Evolutionary conservation across 2,888 invertebrate species (phyloP).

Genomic region (Trichacis sp.): DNA sequence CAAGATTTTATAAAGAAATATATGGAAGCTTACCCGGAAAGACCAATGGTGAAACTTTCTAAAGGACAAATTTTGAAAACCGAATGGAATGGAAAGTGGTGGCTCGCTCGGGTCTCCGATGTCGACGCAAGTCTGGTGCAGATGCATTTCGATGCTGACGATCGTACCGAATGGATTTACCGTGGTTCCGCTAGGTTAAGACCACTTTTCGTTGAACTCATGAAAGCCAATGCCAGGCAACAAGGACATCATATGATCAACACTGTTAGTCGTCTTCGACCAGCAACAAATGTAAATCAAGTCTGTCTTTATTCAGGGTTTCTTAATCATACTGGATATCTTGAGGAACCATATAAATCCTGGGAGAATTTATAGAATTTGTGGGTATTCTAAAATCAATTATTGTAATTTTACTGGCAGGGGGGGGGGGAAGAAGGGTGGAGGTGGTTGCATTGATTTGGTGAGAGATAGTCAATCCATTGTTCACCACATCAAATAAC

Average conservation of each 20-base stretch:
- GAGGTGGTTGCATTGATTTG: too few relatives aligned
- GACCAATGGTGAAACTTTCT: slow-evolving; percentile 90
- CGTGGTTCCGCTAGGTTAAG: slow-evolving; percentile 89
- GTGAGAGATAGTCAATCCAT: too few relatives aligned
- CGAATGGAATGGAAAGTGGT: slow-evolving; percentile 90
- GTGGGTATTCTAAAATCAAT: too few relatives aligned
- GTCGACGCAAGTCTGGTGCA: slow-evolving; percentile 91
- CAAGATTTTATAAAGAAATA: slow-evolving; percentile 88
- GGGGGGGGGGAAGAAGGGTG: too few relatives aligned
- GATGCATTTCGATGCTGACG: slow-evolving; percentile 83
- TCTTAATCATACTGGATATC: too few relatives aligned
- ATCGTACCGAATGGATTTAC: slow-evolving; percentile 92
- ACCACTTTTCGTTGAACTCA: slow-evolving; percentile 66
- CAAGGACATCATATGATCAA: slow-evolving; percentile 61
- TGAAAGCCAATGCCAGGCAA: slow-evolving; percentile 64
- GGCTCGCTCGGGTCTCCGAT: slow-evolving; percentile 79
- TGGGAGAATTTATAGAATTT: too few relatives aligned
- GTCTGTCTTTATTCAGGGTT: too few relatives aligned
- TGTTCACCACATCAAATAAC: too few relatives aligned
- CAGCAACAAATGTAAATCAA: slow-evolving; percentile 71
- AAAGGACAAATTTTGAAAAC: slow-evolving; percentile 85
- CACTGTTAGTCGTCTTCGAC: slow-evolving; percentile 59
- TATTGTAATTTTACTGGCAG: too few relatives aligned
- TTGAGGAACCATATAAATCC: too few relatives aligned
- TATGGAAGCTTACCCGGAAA: slow-evolving; percentile 81